Evolutionary conservation across 2,888 invertebrate genomes (phyloP), one percentile per base, ranked within the genome.

Genomic region (Platypus cylindrus): DNA sequence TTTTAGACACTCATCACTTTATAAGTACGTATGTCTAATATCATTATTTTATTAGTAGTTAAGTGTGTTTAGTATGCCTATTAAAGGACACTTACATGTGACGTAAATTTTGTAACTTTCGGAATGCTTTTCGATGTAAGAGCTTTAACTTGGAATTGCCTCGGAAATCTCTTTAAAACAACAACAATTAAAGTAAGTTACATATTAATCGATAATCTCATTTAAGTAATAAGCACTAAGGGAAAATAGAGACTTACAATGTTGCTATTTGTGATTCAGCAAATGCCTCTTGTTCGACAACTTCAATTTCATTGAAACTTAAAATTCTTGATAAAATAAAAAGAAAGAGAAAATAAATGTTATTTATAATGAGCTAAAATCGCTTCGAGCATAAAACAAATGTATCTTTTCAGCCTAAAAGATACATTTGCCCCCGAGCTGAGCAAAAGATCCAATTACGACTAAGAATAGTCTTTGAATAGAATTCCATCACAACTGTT

Each of bases 251-350:
- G 4, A 65, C 70, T 68, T 55, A 71, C 71, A 72, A 48, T 51
- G 64, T 64, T n/a, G 66, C 67, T 51, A 85, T 81, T 59, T 80
- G 72, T 1, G 84, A 79, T 45, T 80, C 81, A 54, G 71, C 70
- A 58, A 85, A 85, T 1, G 82, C 79, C 43, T 70, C 70, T 40
- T 76, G 75, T 32, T 79, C 78, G 17, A 85, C 73, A 30, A 67
- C 69, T 50, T 68, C 69, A 40, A 85, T 68, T 34, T 71, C 62
- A 58, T 84, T 84, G 63, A 78, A 78, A 59, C 78, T 78, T 48
- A 85, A 60, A 45, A 78, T 69, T 48, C 80, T 82, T 60, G 44
- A 64, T 64, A 44, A 41, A 8, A 7, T 30, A 15, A 11, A 35
- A 35, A 24, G 5, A 1, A 3, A 17, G n/a, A n/a, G 9, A 24